phyloP scores from a whole-genome alignment of 2,888 invertebrate genomes.

The Horisme vitalbata region DNA sequence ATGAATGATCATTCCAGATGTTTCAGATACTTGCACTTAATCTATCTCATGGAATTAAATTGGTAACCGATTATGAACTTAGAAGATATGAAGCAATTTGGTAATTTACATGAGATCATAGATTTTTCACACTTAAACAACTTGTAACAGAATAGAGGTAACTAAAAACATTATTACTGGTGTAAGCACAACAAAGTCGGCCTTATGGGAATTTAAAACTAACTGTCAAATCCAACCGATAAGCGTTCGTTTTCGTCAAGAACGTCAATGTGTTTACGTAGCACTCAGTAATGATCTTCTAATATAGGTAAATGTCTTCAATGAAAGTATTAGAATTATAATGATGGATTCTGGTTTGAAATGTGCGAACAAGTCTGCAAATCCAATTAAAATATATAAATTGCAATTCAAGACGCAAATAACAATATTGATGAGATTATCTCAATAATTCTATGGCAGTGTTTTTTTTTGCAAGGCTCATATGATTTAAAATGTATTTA shows the following conservation, averaged over 20 bases:
- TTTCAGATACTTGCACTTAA: background rate
- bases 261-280: too few species aligned
- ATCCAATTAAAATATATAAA: too few species aligned
- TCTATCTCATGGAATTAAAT: conserved; percentile 22
- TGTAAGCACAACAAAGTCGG: background rate
- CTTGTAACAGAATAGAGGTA: conserved; percentile 24
- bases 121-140: conserved; percentile 41
- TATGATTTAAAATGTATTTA: too few species aligned
- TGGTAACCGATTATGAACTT: conserved; percentile 58
- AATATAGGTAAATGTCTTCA: too few species aligned
- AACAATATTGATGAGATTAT: conserved; percentile 32
- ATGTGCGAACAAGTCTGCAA: too few species aligned
- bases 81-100: conserved; percentile 56
- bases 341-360: background rate
- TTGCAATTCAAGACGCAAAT: background rate
- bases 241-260: too few species aligned
- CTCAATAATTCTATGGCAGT: conserved; percentile 67
- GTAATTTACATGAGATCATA: conserved; percentile 72
- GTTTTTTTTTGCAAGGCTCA: conserved; percentile 49
- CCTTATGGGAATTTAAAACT: too few species aligned
- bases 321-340: too few species aligned
- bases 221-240: too few species aligned
- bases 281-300: too few species aligned
- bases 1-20: background rate
- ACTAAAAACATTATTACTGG: background rate